Base-by-base conservation (phyloP, 1,140 invertebrate genomes). In the Scaptomyza pallida region DNA sequence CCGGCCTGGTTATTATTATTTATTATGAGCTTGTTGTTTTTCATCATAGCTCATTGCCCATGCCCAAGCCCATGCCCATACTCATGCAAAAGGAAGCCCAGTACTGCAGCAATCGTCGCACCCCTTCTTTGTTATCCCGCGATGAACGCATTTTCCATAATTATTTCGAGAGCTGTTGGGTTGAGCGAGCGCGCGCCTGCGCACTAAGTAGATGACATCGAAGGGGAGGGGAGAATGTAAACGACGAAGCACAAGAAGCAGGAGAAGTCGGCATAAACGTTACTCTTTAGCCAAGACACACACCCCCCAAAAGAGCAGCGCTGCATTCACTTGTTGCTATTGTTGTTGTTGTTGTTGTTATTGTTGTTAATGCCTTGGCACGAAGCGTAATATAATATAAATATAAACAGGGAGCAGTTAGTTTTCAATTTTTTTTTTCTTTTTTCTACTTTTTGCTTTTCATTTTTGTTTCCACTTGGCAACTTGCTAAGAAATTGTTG, bases 1-100 rank as follows among this genome's bases (percentile, higher is more conserved):
- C 60, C 55, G 48, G 68, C 81, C 68, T 85, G 81, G 80, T 77
- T 85, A 85, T 85, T 83, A 83, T 83, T 83, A 83, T 83, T 83
- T 83, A 83, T 83, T 85, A 85, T 85, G 80, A 85, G 85, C 80
- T 85, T 85, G 80, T 85, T 85, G 80, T 85, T 85, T 85, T 85
- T 77, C 80, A 85, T 85, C 80, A 83, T 77, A 85, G 80, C 80
- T 85, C 77, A 86, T 83, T 85, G 80, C 76, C 80, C 80, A 86
- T 85, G 76, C 67, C 78, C 76, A 69, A 21, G 21, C 21, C 21
- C 4, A 43, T 51, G 72, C 61, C 69, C 72, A 75, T n/a, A n/a
- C n/a, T n/a, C n/a, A n/a, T 77, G 80, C 76, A 86, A 85, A 30
- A 86, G 80, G 77, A 85, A 85, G 61, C 23, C 23, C 23, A 26